These are phyloP conservation scores for Amphipyra tragopoginis DNA, from an alignment of 2,888 invertebrate genomes.

Conservation along the genomic window DNA sequence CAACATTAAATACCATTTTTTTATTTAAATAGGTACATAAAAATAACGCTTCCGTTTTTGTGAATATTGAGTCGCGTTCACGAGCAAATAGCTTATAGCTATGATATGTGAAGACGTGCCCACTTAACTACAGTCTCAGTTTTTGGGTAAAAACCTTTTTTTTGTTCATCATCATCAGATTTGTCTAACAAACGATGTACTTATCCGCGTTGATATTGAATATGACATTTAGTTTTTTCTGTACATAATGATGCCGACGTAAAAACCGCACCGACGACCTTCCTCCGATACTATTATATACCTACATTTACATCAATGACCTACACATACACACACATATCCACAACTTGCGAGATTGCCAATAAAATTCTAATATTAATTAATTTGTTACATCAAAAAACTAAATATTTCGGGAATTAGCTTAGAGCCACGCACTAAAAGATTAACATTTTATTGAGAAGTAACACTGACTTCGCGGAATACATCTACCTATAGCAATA, in stretches of 20 bases:
- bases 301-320: not conserved
- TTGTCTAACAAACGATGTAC: not conserved
- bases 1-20: not conserved
- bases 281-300: slow-evolving; percentile 9
- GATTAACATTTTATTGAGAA: no score
- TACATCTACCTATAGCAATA: no score
- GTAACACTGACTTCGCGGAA: no score
- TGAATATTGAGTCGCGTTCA: not conserved
- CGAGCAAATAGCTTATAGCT: not conserved
- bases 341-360: not conserved
- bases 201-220: slow-evolving; percentile 8
- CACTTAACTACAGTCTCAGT: slow-evolving; percentile 3
- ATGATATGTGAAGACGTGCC: not conserved
- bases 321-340: slow-evolving; percentile 21
- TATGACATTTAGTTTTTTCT: slow-evolving; percentile 32
- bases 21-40: not conserved
- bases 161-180: not conserved
- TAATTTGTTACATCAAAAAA: slow-evolving; percentile 14
- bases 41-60: slow-evolving; percentile 1
- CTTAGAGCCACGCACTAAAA: no score
- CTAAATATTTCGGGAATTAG: not conserved
- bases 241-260: slow-evolving; percentile 11
- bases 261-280: slow-evolving; percentile 36
- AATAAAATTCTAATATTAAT: slow-evolving; percentile 6
- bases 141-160: not conserved